Evolutionary conservation across 2,888 invertebrate genomes (phyloP).

Genomic region (Aphodius granarius): DNA sequence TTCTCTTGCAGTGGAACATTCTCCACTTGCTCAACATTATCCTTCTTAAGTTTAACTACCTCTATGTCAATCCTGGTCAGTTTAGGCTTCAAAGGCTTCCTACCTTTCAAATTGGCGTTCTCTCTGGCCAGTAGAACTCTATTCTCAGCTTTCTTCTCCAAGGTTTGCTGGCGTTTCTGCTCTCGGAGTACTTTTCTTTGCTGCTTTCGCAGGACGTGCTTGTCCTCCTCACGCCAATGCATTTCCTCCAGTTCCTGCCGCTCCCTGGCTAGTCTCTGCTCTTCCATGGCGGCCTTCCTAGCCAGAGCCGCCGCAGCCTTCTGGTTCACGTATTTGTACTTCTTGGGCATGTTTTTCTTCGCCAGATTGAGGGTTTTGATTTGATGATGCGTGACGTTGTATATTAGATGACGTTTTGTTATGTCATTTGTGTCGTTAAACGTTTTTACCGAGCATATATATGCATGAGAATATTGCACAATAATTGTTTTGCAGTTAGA

Average conservation of each 20-base stretch:
- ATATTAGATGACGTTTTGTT: not conserved
- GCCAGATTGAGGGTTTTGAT: not conserved
- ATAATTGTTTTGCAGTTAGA: too few species aligned
- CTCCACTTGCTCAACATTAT: not conserved
- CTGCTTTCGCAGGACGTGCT: not conserved
- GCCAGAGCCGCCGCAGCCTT: not conserved
- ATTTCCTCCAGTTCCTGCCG: not conserved
- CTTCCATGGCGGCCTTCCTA: conserved; percentile 2
- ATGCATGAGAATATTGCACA: too few species aligned
- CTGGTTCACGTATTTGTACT: conserved; percentile 1
- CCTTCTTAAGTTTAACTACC: not conserved
- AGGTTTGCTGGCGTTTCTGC: not conserved
- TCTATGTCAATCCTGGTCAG: not conserved
- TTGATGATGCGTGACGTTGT: not conserved
- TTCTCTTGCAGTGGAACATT: not conserved
- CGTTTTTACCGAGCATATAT: too few species aligned
- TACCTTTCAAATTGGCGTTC: not conserved
- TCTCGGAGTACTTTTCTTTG: not conserved
- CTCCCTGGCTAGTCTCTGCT: not conserved
- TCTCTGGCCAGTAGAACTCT: not conserved
- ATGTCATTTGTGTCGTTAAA: not conserved
- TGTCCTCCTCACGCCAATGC: not conserved
- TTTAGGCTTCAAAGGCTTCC: not conserved
- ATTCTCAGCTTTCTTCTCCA: conserved; percentile 9
- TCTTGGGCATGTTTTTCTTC: conserved; percentile 2